Evolutionary conservation across 1,140 invertebrate genomes (phyloP), one percentile per base, ranked within the genome.

Genomic region (Cepaea nemoralis): DNA sequence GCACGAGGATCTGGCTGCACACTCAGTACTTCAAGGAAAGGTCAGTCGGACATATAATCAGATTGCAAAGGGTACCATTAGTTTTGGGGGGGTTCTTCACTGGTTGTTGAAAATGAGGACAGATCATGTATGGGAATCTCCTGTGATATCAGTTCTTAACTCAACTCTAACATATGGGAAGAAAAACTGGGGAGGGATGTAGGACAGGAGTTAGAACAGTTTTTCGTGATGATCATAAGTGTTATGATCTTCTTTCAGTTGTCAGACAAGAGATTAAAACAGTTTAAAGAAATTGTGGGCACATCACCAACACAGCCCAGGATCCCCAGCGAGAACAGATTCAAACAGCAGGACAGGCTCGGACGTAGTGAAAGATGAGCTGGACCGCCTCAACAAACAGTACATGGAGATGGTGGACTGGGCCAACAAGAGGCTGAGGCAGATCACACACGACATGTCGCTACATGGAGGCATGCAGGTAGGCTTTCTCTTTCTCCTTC

Each of bases 231-330:
- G n/a, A n/a, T n/a, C n/a, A n/a, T n/a, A n/a, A n/a, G n/a, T n/a
- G n/a, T n/a, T n/a, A n/a, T n/a, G n/a, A n/a, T n/a, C n/a, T 27
- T 63, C 27, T 78, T 78, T 78, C 94, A 97, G 96, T 97, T 97
- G 89, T 97, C 97, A 93, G 95, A 96, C 89, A 94, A 95, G 88
- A 93, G 94, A 88, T 94, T 98, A 90, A 94, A 96, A 91, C 95
- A 95, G 82, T 99, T 96, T 92, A 94, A 95, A 85, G 96, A 98
- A 87, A 95, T 94, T 92, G 92, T 98, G 88, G 95, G 96, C 89
- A 95, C 96, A 85, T 95, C 96, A 85, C 83, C 85, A 37, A 70
- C 83, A 14, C 83, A 75, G 19, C 42, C 81, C 31, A 80, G 84
- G 16, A 80, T 86, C 27, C 77, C 83, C 31, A 40, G 88, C 66